Evolutionary conservation across 2,113 vertebrate genomes (phyloP).

Genomic region (Dromas ardeola): DNA sequence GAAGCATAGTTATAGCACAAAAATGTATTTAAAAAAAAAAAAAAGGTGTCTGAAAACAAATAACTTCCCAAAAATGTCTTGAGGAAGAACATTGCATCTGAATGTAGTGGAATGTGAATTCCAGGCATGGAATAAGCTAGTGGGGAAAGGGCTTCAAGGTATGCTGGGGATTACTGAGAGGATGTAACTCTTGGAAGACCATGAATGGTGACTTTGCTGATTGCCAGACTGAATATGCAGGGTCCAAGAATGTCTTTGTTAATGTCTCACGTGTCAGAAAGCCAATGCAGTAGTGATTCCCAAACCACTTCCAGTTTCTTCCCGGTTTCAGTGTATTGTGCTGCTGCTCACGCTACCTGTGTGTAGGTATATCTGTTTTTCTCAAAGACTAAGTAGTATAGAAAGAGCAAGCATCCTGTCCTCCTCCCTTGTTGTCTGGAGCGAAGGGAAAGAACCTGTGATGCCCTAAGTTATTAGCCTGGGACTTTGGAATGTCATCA

Average conservation of each 20-base stretch:
- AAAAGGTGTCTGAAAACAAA: not conserved
- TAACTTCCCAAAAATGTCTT: not conserved
- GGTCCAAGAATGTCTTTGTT: not conserved
- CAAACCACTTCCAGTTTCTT: not conserved
- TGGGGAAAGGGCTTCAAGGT: not conserved
- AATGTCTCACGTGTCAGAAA: not conserved
- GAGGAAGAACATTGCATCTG: not conserved
- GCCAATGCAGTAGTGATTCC: not conserved
- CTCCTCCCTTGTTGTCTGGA: not conserved
- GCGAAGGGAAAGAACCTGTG: not conserved
- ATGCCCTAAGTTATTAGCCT: not conserved
- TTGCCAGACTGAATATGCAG: not conserved
- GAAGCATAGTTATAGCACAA: not conserved
- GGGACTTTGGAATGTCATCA: not conserved
- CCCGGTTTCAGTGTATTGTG: not conserved
- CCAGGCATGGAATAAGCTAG: not conserved
- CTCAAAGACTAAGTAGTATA: not conserved
- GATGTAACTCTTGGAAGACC: not conserved
- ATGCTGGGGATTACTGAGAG: not conserved
- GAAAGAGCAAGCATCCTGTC: not conserved
- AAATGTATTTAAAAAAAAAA: not conserved
- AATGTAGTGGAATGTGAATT: not conserved
- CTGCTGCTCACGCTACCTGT: not conserved
- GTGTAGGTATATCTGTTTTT: not conserved
- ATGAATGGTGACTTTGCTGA: not conserved